Conservation (phyloP, 1,140 invertebrate genomes). For the roundworm (Caenorhabditis elegans) region DNA sequence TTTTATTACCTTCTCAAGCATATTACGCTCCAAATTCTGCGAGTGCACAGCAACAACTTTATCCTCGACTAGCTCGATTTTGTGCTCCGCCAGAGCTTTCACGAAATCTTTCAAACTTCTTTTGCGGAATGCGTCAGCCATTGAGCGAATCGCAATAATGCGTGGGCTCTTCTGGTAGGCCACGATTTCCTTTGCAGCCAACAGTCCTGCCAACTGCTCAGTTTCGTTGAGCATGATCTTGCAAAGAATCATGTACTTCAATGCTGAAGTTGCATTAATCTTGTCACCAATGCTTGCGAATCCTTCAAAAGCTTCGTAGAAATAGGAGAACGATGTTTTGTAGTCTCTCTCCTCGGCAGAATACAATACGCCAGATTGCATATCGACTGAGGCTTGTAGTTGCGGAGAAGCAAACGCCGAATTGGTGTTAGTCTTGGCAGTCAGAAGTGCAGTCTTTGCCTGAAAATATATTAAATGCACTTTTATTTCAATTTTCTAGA, state of each 20-base stretch:
- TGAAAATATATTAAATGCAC: neutral
- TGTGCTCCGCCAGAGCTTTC: slow-evolving; percentile 76
- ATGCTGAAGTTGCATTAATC: neutral
- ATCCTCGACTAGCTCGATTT: slow-evolving; percentile 79
- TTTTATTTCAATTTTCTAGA: neutral
- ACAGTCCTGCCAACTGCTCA: slow-evolving; percentile 91
- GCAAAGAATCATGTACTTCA: slow-evolving; percentile 36
- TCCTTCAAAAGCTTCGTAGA: slow-evolving; percentile 96
- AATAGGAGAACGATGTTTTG: slow-evolving; percentile 99
- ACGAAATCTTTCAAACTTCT: slow-evolving; percentile 94
- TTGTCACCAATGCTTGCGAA: slow-evolving; percentile 16
- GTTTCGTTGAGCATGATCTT: slow-evolving; percentile 70
- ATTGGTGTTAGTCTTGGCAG: slow-evolving; percentile 40
- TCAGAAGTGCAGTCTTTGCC: slow-evolving; percentile 25
- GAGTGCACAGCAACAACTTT: slow-evolving; percentile 92
- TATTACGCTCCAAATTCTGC: slow-evolving; percentile 86
- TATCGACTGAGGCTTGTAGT: slow-evolving; percentile 71
- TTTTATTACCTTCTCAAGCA: slow-evolving; percentile 13
- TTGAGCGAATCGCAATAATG: slow-evolving; percentile 93
- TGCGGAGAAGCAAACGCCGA: slow-evolving; percentile 1
- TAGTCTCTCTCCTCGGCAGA: slow-evolving; percentile 98
- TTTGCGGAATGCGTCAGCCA: slow-evolving; percentile 91
- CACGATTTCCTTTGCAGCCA: slow-evolving; percentile 93
- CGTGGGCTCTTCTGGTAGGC: slow-evolving; percentile 87
- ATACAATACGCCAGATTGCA: slow-evolving; percentile 95